These are phyloP conservation scores for Heteractis magnifica DNA, from an alignment of 92 coral and sea anemone genomes.

Conservation along the genomic window DNA sequence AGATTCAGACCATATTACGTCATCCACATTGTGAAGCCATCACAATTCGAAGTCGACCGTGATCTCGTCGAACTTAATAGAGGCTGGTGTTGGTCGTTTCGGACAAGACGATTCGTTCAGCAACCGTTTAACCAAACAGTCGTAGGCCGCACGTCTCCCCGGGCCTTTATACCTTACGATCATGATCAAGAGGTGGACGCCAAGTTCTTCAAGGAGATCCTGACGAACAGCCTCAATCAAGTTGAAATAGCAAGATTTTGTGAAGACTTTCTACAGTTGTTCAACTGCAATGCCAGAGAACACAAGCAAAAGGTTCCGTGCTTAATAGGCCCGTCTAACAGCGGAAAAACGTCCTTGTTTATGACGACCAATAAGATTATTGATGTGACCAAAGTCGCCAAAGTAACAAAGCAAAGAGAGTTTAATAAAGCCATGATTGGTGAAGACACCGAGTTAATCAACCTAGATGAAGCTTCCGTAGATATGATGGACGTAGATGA, in stretches of 20 bases:
- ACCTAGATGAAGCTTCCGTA: slow-evolving; percentile 14
- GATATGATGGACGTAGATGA: slow-evolving; percentile 23
- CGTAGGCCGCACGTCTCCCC: slow-evolving; percentile 2
- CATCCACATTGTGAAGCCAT: slow-evolving; percentile 9
- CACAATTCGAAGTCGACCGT: slow-evolving; percentile 3
- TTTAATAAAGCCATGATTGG: slow-evolving; percentile 25
- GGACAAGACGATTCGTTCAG: background rate
- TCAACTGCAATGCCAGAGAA: slow-evolving; percentile 4
- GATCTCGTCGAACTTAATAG: background rate
- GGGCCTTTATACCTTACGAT: slow-evolving; percentile 15
- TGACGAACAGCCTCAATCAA: slow-evolving; percentile 9
- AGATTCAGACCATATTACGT: background rate
- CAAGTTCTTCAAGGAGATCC: slow-evolving; percentile 7
- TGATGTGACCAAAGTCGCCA: slow-evolving; percentile 6
- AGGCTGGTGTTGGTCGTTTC: slow-evolving; percentile 13
- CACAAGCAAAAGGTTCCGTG: slow-evolving; percentile 9
- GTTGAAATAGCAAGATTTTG: slow-evolving; percentile 4
- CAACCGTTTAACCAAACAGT: background rate
- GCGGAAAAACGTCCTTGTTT: background rate
- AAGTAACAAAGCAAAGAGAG: slow-evolving; percentile 13
- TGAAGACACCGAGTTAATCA: slow-evolving; percentile 10
- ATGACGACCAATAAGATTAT: slow-evolving; percentile 12
- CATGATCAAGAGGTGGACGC: background rate
- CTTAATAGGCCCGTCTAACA: slow-evolving; percentile 4
- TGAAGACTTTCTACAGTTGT: slow-evolving; percentile 18